These are phyloP conservation scores for Gibbula magus DNA, from an alignment of 2,888 invertebrate genomes.

Conservation along the genomic window DNA sequence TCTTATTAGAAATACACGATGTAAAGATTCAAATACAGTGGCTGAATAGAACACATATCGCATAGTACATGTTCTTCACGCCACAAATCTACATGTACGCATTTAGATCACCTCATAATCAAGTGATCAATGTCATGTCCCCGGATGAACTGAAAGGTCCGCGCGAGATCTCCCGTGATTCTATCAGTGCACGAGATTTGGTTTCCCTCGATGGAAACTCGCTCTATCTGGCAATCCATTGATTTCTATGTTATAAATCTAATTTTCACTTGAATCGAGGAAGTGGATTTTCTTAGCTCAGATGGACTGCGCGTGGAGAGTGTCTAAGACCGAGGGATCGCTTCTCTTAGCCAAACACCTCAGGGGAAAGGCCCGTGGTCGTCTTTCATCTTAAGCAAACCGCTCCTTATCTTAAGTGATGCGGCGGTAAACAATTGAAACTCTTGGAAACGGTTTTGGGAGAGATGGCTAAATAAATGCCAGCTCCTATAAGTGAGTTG, in stretches of 20 bases:
- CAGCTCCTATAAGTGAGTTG: not conserved
- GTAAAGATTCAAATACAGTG: too few species aligned
- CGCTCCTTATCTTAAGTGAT: not conserved
- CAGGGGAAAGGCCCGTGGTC: not conserved
- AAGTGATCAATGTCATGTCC: not conserved
- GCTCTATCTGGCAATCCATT: slow-evolving; percentile 7
- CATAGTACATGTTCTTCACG: too few species aligned
- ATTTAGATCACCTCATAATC: not conserved
- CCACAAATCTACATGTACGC: too few species aligned
- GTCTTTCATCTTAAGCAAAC: not conserved
- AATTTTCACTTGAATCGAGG: slow-evolving; percentile 21
- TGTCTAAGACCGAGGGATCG: not conserved
- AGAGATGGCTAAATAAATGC: too few species aligned
- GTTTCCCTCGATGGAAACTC: not conserved
- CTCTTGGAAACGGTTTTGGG: too few species aligned
- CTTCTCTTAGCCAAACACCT: not conserved
- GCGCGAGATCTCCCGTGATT: not conserved
- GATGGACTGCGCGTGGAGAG: not conserved
- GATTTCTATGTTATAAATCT: slow-evolving; percentile 23
- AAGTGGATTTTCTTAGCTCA: slow-evolving; percentile 10
- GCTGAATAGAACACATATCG: too few species aligned
- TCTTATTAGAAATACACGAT: too few species aligned
- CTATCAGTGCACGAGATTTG: not conserved
- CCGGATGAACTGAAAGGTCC: not conserved
- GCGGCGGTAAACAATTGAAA: not conserved